These are phyloP conservation scores for Lithophane semibrunnea DNA, from an alignment of 2,888 invertebrate genomes.

Conservation along the genomic window DNA sequence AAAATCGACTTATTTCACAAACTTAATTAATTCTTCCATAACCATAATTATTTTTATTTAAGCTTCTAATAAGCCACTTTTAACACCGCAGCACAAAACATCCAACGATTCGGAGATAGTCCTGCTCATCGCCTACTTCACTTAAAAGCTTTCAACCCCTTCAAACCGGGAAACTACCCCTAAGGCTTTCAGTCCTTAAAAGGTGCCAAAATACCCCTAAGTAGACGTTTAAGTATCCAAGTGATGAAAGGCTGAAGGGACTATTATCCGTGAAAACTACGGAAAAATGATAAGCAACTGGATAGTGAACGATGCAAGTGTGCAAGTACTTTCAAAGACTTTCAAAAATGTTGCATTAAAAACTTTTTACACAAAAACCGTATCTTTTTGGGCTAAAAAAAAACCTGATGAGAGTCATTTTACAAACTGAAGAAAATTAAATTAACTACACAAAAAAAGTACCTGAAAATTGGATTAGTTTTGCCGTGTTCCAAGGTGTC, in stretches of 20 bases:
- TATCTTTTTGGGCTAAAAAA: neutral
- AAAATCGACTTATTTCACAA: neutral
- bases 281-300: slow-evolving; percentile 12
- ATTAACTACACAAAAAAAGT: neutral
- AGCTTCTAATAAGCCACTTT: neutral
- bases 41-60: neutral
- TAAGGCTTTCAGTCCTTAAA: slow-evolving; percentile 66
- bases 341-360: no score
- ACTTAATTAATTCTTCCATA: neutral
- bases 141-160: slow-evolving; percentile 71
- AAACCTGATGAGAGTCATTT: neutral
- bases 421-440: neutral
- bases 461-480: accelerated
- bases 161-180: slow-evolving; percentile 63
- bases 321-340: neutral
- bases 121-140: slow-evolving; percentile 54
- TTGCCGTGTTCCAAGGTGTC: no score
- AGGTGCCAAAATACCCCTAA: slow-evolving; percentile 64
- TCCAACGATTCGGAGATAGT: slow-evolving; percentile 41
- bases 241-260: slow-evolving; percentile 43
- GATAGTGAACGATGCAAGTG: neutral
- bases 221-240: slow-evolving; percentile 42
- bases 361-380: neutral
- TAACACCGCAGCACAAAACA: neutral
- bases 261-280: slow-evolving; percentile 24